Base-by-base conservation (phyloP, 2,113 vertebrate species). In the Pogonocichla stellata region DNA sequence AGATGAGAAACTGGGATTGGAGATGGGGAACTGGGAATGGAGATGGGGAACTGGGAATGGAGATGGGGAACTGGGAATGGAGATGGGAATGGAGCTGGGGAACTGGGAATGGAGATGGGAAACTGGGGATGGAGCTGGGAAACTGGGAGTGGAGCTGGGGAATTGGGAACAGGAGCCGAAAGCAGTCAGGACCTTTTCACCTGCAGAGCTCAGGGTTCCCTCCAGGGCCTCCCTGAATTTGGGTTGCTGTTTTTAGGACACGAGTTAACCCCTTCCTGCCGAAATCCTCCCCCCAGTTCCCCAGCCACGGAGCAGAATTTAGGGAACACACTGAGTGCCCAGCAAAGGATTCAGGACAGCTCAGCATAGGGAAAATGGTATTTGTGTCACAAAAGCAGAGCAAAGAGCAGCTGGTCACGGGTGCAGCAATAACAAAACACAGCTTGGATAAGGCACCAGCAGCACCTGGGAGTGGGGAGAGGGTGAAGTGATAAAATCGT, bases 361-460 rank as follows among this genome's bases (percentile, higher is more conserved):
- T 83, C 78, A 48, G 56, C 4, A 0, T 3, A 60, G 91, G 81
- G 8, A 72, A 88, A 73, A 53, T 78, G 38, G 12, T 1, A 19
- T 81, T 82, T 75, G 91, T 43, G 61, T 51, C 88, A 18, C 72
- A 48, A 42, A 58, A 2, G 2, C 72, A 43, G 89, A 89, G 92
- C 93, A 85, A 92, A 85, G 89, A 89, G 81, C 92, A 87, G 62
- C 87, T 48, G 91, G 90, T 81, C 80, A 89, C 58, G 23, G 60
- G 18, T 57, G 9, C 81, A 84, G 77, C 53, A 60, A 8, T 19
- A 38, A 16, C 92, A 90, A 57, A 92, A 53, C 67, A 3, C 10
- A 2, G 56, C 85, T 53, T 0, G 33, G 81, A 29, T 73, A 65
- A 92, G 54, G 74, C 78, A 80, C 29, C 34, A 26, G 65, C 61